Evolutionary conservation across 2,113 vertebrate genomes (phyloP).

Genomic region (Tyrannus savana): DNA sequence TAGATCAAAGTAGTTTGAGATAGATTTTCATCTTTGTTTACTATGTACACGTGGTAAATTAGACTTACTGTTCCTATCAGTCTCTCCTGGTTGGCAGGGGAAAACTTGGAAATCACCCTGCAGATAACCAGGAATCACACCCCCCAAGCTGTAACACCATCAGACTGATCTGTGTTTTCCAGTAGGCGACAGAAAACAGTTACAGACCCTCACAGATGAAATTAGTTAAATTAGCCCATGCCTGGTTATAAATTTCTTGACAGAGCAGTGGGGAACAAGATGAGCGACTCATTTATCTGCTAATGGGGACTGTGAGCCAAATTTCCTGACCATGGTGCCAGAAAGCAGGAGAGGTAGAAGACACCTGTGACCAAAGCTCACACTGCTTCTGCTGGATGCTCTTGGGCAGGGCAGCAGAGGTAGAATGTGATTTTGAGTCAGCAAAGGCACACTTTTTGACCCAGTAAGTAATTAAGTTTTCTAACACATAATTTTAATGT

Average conservation of each 20-base stretch:
- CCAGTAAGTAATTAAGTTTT: conserved; percentile 74
- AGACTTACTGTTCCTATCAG: background rate
- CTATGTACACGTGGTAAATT: background rate
- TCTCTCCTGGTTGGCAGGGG: background rate
- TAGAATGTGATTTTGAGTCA: conserved; percentile 32
- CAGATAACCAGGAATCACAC: background rate
- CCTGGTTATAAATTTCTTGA: conserved; percentile 53
- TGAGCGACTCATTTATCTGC: conserved; percentile 58
- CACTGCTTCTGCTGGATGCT: background rate
- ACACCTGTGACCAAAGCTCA: conserved; percentile 50
- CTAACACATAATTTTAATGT: conserved; percentile 76
- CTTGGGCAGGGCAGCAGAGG: background rate
- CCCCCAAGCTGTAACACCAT: background rate
- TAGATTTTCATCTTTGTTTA: background rate
- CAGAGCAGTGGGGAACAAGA: conserved; percentile 39
- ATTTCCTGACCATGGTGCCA: conserved; percentile 51
- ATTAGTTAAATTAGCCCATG: background rate
- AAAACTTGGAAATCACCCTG: background rate
- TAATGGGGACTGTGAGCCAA: conserved; percentile 65
- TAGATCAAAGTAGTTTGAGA: background rate
- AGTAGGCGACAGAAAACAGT: background rate
- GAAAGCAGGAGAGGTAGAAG: conserved; percentile 20
- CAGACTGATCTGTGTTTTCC: background rate
- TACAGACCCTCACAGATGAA: background rate
- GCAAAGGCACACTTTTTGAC: conserved; percentile 68